Conservation (phyloP, 2,888 invertebrate species). For the Synergus japonicus region DNA sequence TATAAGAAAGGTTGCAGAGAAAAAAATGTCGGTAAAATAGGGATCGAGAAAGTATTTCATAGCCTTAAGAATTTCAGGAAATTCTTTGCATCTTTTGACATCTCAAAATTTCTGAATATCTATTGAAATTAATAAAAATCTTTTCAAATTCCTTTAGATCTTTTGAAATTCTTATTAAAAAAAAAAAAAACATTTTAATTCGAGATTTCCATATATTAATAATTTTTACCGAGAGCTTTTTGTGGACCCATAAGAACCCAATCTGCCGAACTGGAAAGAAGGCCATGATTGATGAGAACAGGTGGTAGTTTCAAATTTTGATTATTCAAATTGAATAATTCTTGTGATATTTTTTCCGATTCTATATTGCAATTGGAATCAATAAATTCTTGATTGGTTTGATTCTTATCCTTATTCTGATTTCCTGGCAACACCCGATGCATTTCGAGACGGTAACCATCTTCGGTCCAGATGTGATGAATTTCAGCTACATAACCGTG, state of each 20-base stretch:
- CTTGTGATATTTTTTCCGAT: slow-evolving; percentile 29
- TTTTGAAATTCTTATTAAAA: neutral
- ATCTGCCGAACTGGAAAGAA: slow-evolving; percentile 73
- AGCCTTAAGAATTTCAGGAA: no score
- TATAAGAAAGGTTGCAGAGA: no score
- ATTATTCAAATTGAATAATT: slow-evolving; percentile 41
- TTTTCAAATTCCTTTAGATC: neutral
- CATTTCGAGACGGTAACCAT: slow-evolving; percentile 78
- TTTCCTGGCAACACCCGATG: slow-evolving; percentile 74
- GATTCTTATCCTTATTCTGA: slow-evolving; percentile 46
- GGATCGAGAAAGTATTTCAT: no score
- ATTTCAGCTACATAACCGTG: slow-evolving; percentile 77
- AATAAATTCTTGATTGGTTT: slow-evolving; percentile 40
- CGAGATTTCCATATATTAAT: slow-evolving; percentile 23
- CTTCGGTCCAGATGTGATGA: slow-evolving; percentile 77
- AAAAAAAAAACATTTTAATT: neutral
- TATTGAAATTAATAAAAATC: no score
- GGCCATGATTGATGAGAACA: slow-evolving; percentile 70
- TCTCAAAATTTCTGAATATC: neutral
- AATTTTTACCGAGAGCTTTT: slow-evolving; percentile 68
- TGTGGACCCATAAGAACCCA: slow-evolving; percentile 73
- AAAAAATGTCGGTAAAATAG: no score
- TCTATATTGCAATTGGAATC: slow-evolving; percentile 34
- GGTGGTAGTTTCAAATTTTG: slow-evolving; percentile 58
- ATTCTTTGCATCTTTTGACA: no score